Base-by-base conservation (phyloP, 2,888 invertebrate species). In the Liposcelis brunnea region DNA sequence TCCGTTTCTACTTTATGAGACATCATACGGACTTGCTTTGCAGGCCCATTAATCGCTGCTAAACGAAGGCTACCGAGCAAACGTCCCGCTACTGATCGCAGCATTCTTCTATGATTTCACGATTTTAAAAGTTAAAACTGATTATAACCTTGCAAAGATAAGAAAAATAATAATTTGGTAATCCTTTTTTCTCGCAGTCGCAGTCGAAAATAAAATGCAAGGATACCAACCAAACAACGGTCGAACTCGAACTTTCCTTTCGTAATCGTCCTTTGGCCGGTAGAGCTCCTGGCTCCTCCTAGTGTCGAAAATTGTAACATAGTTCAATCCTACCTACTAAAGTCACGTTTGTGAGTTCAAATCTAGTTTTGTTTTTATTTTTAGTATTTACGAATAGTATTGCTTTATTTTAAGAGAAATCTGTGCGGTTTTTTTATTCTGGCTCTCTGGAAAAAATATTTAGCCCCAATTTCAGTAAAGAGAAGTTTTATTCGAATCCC, bases 1-100 rank as follows among this genome's bases (percentile, higher is more conserved):
- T 86, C 86, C 33, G 80, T 74, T 64, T 89, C 86, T 8, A 54
- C 51, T 18, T 54, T 53, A 15, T 53, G 49, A 18, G 56, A 55
- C 55, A 57, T 55, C 11, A 47, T 49, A 8, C 57, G 52, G 35
- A 40, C 49, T 36, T 45, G 26, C 4, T 26, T 50, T 10, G 47
- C 19, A 26, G 48, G 48, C 21, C 50, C 26, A n/a, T 46, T 38
- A 14, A 49, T 38, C 21, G 34, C 42, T n/a, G 49, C 43, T 38
- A 38, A 49, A 36, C 50, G 50, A 35, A 44, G 31, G 2, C 16
- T 6, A 16, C 44, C 40, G 37, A 49, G 47, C 15, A 52, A 11
- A 7, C 51, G 48, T 36, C 50, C 46, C 12, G 49, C 49, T 10
- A 49, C 48, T 31, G 49, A 47, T 43, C 52, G 47, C 32, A 53